Conservation (phyloP, 2,113 vertebrate species). For the Cyphomyrus plagiostoma region DNA sequence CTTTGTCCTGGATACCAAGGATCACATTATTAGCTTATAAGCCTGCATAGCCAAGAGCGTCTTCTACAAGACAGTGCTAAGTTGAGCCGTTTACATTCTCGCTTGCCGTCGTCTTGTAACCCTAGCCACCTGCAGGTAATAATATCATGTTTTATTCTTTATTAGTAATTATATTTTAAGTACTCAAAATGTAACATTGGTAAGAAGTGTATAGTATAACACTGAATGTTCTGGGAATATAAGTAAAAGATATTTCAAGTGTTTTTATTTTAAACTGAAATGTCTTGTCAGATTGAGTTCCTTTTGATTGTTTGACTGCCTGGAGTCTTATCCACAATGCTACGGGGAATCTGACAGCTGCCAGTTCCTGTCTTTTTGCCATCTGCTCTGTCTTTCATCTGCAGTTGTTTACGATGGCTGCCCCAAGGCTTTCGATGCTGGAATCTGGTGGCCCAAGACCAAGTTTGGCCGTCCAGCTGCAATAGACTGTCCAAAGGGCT, state of each 20-base stretch:
- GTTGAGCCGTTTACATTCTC: neutral
- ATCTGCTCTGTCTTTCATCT: conserved; percentile 15
- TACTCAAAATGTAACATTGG: neutral
- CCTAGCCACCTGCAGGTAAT: neutral
- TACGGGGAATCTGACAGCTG: neutral
- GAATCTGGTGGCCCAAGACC: conserved; percentile 86
- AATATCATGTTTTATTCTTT: neutral
- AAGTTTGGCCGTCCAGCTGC: conserved; percentile 69
- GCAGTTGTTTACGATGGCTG: conserved; percentile 81
- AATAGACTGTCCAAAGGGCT: conserved; percentile 76
- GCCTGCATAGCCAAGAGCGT: neutral
- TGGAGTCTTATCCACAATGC: neutral
- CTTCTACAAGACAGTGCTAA: neutral
- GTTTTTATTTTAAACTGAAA: neutral
- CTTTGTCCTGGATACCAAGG: neutral
- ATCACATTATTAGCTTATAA: neutral
- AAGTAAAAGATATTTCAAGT: neutral
- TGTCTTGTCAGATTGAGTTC: neutral
- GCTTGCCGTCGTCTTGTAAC: neutral
- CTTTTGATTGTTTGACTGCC: neutral
- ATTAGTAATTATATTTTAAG: neutral
- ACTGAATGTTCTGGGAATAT: neutral
- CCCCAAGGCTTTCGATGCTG: conserved; percentile 72
- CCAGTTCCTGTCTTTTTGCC: neutral
- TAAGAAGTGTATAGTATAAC: neutral